Evolutionary conservation across 2,113 vertebrate genomes (phyloP).

Genomic region (Chaetodon auriga): DNA sequence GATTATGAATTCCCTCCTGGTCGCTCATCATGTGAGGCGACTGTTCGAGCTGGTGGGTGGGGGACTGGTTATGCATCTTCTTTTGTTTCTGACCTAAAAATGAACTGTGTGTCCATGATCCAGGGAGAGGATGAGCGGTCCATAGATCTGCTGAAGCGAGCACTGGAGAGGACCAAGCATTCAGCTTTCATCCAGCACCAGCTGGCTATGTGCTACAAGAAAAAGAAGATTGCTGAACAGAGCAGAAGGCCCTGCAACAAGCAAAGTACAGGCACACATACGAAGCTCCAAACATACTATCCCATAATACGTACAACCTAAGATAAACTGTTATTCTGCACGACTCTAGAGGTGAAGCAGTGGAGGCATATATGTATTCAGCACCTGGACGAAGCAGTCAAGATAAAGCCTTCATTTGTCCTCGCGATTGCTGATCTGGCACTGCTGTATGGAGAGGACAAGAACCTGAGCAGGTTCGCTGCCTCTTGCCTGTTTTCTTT

Average conservation of each 20-base stretch:
- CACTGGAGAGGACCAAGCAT: background rate
- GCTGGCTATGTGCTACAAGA: constrained; percentile 28
- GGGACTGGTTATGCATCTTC: too few species aligned
- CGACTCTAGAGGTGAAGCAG: background rate
- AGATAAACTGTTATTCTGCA: background rate
- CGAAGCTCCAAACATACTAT: background rate
- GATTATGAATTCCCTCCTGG: too few species aligned
- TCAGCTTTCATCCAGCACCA: constrained; percentile 30
- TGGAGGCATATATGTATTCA: background rate
- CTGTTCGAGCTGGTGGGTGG: too few species aligned
- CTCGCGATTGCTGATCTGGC: background rate
- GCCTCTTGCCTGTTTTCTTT: too few species aligned
- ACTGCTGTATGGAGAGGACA: background rate
- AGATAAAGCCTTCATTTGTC: constrained; percentile 2
- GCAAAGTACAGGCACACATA: too few species aligned
- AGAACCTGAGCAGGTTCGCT: background rate
- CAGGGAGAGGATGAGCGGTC: background rate
- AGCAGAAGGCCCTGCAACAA: background rate
- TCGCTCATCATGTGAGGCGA: too few species aligned
- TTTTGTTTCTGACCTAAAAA: too few species aligned
- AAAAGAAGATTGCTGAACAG: background rate
- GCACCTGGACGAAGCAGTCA: constrained; percentile 14
- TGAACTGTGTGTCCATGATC: background rate
- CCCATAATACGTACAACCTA: background rate
- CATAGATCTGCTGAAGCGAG: constrained; percentile 10